Evolutionary conservation across 2,113 vertebrate species (phyloP), one percentile per base, ranked within the genome.

Genomic region (Brachyistius frenatus): DNA sequence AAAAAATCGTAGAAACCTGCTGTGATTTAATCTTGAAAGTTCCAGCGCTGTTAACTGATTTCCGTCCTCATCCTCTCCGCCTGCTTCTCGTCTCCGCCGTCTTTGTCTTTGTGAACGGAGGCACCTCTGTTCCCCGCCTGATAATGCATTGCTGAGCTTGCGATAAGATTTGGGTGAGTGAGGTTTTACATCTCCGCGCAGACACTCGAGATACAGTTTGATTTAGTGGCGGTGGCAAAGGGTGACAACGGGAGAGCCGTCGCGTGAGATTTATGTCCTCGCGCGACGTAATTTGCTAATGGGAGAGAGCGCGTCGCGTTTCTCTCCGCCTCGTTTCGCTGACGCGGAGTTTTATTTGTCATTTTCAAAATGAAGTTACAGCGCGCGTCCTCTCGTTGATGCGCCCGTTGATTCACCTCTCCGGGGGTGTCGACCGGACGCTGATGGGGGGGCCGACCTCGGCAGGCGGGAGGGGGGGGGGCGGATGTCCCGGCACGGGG

Each of bases 211-310:
- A 73, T 63, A 7, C 56, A 15, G 41, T 37, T 72, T 80, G 84
- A 87, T 88, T 89, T 77, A 86, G 73, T 2, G 8, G 50, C 39
- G 16, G 58, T 60, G 55, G 71, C 70, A 56, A 68, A 79, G 61
- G 74, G 83, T 46, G 13, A 55, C 70, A 81, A 84, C 78, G 67
- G 68, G 86, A 44, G 78, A 65, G 8, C 23, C 23, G 23, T 23
- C 23, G 23, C 39, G 1, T 5, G 46, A 58, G 70, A 83, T 84
- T 81, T 74, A 88, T 78, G 70, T 62, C 54, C 62, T 72, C 16
- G 1, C 47, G 69, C 50, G 57, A 73, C 70, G 66, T 78, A 66
- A 76, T 88, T 76, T 57, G 23, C 74, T 88, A 81, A 87, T 88
- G 82, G 71, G 57, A 6, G 73, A 75, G 5, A 65, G 32, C 56